A percentile compares a stretch with the other conserved stretches of the same genome.
Conservation (phyloP, 1,140 invertebrate species). For the Drosophila azteca region DNA sequence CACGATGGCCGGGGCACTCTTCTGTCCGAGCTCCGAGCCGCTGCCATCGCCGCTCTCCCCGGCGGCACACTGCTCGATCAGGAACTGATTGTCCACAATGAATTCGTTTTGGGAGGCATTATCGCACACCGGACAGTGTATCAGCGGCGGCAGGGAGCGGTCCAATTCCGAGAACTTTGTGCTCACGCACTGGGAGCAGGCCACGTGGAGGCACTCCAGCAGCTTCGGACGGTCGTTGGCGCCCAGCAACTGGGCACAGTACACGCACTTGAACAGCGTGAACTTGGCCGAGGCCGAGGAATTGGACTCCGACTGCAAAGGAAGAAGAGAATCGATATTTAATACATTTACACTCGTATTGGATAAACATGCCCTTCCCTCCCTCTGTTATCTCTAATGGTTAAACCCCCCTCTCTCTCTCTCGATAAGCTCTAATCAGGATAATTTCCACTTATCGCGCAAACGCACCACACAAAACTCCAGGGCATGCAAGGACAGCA, state of each 20-base stretch:
- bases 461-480: slow-evolving; percentile 8
- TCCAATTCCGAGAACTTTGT: slow-evolving; percentile 88
- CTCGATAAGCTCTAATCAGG: slow-evolving; percentile 33
- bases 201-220: slow-evolving; percentile 93
- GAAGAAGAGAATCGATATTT: background rate
- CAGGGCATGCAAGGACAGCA: slow-evolving; percentile 13
- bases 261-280: slow-evolving; percentile 85
- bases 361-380: background rate
- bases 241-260: slow-evolving; percentile 87
- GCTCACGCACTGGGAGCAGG: slow-evolving; percentile 90
- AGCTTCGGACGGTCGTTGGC: slow-evolving; percentile 89
- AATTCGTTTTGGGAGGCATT: slow-evolving; percentile 86
- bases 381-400: background rate
- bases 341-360: background rate
- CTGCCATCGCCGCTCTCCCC: slow-evolving; percentile 78
- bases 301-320: slow-evolving; percentile 77
- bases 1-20: slow-evolving; percentile 56
- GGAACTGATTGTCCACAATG: slow-evolving; percentile 91
- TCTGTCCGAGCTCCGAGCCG: slow-evolving; percentile 47
- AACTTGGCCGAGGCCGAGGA: slow-evolving; percentile 84
- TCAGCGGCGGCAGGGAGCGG: slow-evolving; percentile 84
- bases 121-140: slow-evolving; percentile 86
- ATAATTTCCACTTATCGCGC: slow-evolving; percentile 30
- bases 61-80: slow-evolving; percentile 86
- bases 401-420: background rate